Percentiles rank a stretch among this genome's conserved stretches.
These are phyloP conservation scores for Leptodactylus fallax DNA, from an alignment of 2,797 vertebrate species.

Conservation along the genomic window DNA sequence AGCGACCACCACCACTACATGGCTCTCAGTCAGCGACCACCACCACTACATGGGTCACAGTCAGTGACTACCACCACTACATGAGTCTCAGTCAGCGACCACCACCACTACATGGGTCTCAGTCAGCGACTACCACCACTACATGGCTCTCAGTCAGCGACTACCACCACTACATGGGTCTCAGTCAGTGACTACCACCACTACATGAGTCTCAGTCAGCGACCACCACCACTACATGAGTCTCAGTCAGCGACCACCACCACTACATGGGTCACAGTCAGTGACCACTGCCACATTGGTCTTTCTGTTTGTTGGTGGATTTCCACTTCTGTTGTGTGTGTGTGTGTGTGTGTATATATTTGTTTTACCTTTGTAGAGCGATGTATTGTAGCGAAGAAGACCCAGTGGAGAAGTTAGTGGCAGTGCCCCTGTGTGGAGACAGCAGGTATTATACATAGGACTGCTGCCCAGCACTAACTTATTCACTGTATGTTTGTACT, in stretches of 20 bases:
- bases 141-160: too few species aligned
- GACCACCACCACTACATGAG: background rate
- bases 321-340: background rate
- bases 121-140: too few species aligned
- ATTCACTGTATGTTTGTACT: too few species aligned
- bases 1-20: too few species aligned
- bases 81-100: too few species aligned
- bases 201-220: background rate
- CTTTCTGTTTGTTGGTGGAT: background rate
- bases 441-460: background rate
- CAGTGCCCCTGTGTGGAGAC: constrained; percentile 3
- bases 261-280: background rate
- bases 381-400: background rate
- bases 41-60: too few species aligned
- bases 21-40: too few species aligned
- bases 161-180: background rate
- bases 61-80: too few species aligned
- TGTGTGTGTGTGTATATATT: too few species aligned
- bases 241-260: too few species aligned
- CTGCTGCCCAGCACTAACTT: too few species aligned
- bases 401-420: background rate
- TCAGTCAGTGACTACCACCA: background rate
- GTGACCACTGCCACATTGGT: background rate
- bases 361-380: constrained; percentile 15
- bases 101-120: too few species aligned